Base-by-base conservation (phyloP, 1,140 invertebrate genomes). In the Arctopsyche grandis region DNA sequence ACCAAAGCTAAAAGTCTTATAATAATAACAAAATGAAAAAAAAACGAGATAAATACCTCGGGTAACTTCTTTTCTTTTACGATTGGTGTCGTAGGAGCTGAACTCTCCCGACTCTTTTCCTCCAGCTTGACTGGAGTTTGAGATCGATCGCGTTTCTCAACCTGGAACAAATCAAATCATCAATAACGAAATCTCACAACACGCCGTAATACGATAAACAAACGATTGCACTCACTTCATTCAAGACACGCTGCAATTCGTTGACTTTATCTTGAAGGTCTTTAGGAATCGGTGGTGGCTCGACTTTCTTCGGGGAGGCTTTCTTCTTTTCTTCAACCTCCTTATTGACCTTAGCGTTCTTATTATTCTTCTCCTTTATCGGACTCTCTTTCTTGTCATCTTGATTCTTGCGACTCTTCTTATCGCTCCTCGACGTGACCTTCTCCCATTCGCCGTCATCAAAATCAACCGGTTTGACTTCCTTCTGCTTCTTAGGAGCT, bases 381-480 rank as follows among this genome's bases (percentile, higher is more conserved):
- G 66, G 89, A 87, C 14, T 85, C 38, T 90, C 88, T 43, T 87
- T 89, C 78, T 91, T 91, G 83, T 91, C 90, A 84, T 91, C 87
- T 88, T 90, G 87, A 60, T 83, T 82, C 81, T 88, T 89, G 5
- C 79, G 80, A 78, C 91, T 91, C 81, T 93, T 93, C 79, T 93
- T 93, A 74, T 92, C 91, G 71, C 88, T 92, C 83, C 89, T 91
- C 4, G 91, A 92, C 69, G 91, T 91, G 10, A 93, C 93, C 84
- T 91, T 92, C 84, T 93, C 91, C 93, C 93, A 94, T 48, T 92
- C 89, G 85, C 92, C 93, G 80, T 93, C 93, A 85, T 94, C 93
- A 87, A 90, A 93, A 83, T 94, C 93, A 52, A 91, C 89, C 9
- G 93, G 92, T 84, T 93, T 94, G 82, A 92, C 91, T 81, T 91